phyloP scores from a whole-genome alignment of 2,797 vertebrate species.

The Muraenolepis orangiensis region DNA sequence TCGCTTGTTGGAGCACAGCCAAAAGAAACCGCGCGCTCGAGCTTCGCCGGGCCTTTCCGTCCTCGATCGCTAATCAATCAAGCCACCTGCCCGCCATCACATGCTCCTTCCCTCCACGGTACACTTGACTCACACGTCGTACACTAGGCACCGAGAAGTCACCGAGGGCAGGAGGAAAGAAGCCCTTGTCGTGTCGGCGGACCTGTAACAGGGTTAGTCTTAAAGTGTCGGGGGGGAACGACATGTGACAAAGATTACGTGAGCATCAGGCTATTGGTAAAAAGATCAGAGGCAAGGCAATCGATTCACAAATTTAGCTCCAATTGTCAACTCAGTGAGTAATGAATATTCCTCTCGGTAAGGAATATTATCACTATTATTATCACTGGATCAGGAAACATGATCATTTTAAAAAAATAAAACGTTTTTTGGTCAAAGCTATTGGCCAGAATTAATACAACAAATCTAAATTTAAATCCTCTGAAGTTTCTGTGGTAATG shows the following conservation, averaged over 20 bases:
- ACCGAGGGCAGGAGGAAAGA: neutral
- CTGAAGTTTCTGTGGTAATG: conserved; percentile 24
- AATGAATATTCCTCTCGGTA: neutral
- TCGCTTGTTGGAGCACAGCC: conserved; percentile 32
- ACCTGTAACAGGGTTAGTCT: conserved; percentile 30
- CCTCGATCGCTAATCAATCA: conserved; percentile 26
- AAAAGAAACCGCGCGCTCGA: conserved; percentile 38
- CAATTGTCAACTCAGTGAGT: neutral
- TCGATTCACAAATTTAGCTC: neutral
- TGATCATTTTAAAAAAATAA: neutral
- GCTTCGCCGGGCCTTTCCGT: conserved; percentile 23
- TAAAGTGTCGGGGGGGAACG: conserved; percentile 13
- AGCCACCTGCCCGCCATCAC: conserved; percentile 31
- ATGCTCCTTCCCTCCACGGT: conserved; percentile 3
- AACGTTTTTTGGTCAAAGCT: too few relatives aligned
- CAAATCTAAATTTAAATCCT: conserved; percentile 7
- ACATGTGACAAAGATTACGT: conserved; percentile 42
- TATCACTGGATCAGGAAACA: neutral
- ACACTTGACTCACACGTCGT: conserved; percentile 3
- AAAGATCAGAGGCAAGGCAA: neutral
- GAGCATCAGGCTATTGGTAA: conserved; percentile 19
- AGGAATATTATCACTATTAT: too few relatives aligned
- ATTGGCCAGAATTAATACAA: neutral
- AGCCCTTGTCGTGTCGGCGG: conserved; percentile 11
- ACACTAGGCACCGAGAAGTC: neutral